Base-by-base conservation (phyloP, 2,797 vertebrate genomes). In the Selene dorsalis region DNA sequence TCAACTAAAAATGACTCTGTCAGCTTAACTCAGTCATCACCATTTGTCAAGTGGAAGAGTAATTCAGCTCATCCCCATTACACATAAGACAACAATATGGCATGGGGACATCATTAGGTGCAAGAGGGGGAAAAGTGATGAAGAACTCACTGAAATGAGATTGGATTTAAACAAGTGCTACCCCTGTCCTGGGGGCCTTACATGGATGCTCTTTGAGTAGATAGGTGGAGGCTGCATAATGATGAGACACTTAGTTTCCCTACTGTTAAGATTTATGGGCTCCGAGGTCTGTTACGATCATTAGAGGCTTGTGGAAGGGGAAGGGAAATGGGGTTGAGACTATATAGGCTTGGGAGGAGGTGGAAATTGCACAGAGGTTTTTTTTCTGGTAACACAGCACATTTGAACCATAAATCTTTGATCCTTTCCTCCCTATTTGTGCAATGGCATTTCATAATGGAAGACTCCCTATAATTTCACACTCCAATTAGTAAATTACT, bases 211-310 rank as follows among this genome's bases (percentile, higher is more conserved):
- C 87, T 88, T 76, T 75, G 80, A 91, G 86, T 75, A 41, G 69
- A 88, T 87, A 87, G 92, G 90, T 88, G 84, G 85, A 82, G 81
- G 84, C 92, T 84, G 89, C 91, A 88, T 93, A 87, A 91, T 90
- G 89, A 93, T 91, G 89, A 92, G 91, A 93, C 90, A 90, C 88
- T 92, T 86, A 93, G 88, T 87, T 92, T 85, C 85, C 84, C 88
- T 65, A 78, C 85, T 77, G 80, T 86, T 91, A 86, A 91, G 90
- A 93, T 93, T 93, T 91, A 94, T 94, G 84, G 84, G 76, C 86
- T 92, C 66, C 47, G 3, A 85, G 90, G 89, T 84, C 87, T 75
- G 84, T 90, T 89, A 91, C 79, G 75, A 89, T 93, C 90, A 92
- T 92, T 92, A 92, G 61, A 87, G 86, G 91, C 79, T 81, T 82